These are phyloP conservation scores for Ctenosaura bakeri DNA, from an alignment of 2,797 vertebrate species.

Conservation along the genomic window DNA sequence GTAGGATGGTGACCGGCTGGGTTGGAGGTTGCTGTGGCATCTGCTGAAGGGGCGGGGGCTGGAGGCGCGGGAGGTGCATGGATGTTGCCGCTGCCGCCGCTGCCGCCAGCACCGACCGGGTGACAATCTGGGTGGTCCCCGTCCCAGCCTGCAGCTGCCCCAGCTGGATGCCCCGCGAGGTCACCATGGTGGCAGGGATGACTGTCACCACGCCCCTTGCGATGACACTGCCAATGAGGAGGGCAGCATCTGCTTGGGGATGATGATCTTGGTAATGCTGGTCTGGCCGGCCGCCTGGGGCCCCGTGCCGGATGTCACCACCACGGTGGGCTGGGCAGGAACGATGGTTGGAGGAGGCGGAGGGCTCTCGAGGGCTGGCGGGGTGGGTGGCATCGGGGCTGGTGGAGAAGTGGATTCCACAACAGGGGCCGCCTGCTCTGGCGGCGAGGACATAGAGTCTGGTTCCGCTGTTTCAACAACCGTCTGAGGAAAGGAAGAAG, in stretches of 20 bases:
- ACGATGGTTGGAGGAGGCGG: conserved; percentile 50
- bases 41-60: conserved; percentile 91
- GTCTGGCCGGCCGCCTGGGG: conserved; percentile 66
- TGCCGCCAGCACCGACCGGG: conserved; percentile 76
- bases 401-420: not conserved
- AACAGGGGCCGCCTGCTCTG: conserved; percentile 50
- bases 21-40: conserved; percentile 85
- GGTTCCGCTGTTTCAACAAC: conserved; percentile 88
- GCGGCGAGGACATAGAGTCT: conserved; percentile 80
- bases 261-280: conserved; percentile 89
- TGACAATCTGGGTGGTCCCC: conserved; percentile 78
- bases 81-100: conserved; percentile 74
- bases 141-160: conserved; percentile 78
- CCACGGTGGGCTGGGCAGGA: conserved; percentile 45
- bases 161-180: conserved; percentile 79
- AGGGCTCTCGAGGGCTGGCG: conserved; percentile 83
- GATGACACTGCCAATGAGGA: conserved; percentile 80
- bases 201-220: conserved; percentile 86
- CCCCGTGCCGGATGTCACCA: conserved; percentile 45
- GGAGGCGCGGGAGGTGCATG: conserved; percentile 79
- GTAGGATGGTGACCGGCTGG: conserved; percentile 85
- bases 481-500: conserved; percentile 69
- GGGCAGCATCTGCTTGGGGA: conserved; percentile 85
- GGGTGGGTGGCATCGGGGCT: conserved; percentile 64
- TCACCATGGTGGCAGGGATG: conserved; percentile 82